Evolutionary conservation across 2,113 vertebrate genomes (phyloP).

Genomic region (Microcebus jonahi): DNA sequence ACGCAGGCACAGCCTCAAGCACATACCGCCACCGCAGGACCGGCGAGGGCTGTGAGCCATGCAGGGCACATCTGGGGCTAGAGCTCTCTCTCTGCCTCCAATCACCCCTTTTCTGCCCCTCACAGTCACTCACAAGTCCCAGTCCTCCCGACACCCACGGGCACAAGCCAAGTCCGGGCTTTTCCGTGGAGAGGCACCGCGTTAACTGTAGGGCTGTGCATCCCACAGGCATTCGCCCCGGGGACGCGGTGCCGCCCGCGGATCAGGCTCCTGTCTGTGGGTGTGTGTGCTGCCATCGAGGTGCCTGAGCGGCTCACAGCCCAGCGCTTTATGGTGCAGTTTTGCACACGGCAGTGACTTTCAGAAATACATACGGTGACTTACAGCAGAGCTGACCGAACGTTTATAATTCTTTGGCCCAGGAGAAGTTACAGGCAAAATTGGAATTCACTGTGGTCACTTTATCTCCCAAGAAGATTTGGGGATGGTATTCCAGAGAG

Average conservation of each 20-base stretch:
- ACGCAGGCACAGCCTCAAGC: fast-evolving
- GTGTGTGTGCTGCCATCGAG: fast-evolving
- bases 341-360: no score
- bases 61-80: fast-evolving
- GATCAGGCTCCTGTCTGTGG: neutral
- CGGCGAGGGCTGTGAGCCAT: fast-evolving
- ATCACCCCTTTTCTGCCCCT: neutral
- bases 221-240: fast-evolving
- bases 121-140: fast-evolving
- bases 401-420: neutral
- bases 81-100: fast-evolving
- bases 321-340: neutral
- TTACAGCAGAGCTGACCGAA: fast-evolving
- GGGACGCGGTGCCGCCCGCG: fast-evolving
- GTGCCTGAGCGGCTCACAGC: fast-evolving
- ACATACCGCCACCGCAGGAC: fast-evolving
- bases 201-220: fast-evolving
- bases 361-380: fast-evolving
- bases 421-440: neutral
- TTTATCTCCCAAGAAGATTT: neutral
- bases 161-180: fast-evolving
- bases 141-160: fast-evolving
- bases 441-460: neutral
- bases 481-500: neutral
- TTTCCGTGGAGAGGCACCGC: fast-evolving